Conservation (phyloP, 2,113 vertebrate species). For the Gracilinanus agilis region DNA sequence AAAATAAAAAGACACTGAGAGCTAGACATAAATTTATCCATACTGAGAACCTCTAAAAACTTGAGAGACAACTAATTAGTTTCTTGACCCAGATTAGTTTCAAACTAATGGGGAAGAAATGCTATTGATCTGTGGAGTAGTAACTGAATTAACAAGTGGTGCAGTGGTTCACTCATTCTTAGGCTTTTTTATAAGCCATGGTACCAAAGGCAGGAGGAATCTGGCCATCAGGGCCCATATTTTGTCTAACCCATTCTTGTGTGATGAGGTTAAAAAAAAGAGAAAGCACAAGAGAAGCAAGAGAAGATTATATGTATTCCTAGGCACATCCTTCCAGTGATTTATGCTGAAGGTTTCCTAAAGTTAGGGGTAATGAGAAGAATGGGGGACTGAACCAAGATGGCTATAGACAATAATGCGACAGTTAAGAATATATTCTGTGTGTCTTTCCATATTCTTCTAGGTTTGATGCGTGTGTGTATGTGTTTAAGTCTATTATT, state of each 20-base stretch:
- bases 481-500: background rate
- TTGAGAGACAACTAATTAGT: background rate
- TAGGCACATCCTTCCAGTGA: too few relatives aligned
- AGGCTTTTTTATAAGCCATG: background rate
- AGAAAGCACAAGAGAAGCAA: accelerated
- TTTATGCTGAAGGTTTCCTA: too few relatives aligned
- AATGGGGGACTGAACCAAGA: background rate
- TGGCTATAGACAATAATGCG: background rate
- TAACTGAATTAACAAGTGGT: background rate
- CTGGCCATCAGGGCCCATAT: background rate
- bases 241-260: background rate
- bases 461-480: background rate
- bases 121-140: background rate
- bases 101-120: background rate
- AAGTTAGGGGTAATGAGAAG: too few relatives aligned
- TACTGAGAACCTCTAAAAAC: background rate
- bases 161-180: background rate
- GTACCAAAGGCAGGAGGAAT: background rate
- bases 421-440: background rate
- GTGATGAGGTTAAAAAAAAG: background rate
- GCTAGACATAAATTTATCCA: background rate
- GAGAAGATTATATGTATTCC: too few relatives aligned
- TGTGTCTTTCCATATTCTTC: background rate
- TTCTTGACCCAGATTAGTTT: background rate
- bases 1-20: background rate